These are phyloP conservation scores for Phymatocera aterrima DNA, from an alignment of 2,888 invertebrate genomes.

Conservation along the genomic window DNA sequence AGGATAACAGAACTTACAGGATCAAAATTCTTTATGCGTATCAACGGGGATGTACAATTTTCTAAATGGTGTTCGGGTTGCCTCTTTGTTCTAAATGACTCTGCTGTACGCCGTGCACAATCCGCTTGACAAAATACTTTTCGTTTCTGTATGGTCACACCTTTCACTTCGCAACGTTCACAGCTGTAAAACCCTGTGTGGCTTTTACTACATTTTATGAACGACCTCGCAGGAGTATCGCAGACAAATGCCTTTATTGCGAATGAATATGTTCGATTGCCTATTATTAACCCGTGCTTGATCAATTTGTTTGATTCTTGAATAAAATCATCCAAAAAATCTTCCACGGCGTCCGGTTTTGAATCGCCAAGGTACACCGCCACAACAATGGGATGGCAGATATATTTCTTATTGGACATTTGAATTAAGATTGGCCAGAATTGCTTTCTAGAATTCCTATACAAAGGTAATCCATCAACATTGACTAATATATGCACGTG, in stretches of 20 bases:
- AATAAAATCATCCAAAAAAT: slow-evolving; percentile 51
- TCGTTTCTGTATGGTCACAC: slow-evolving; percentile 48
- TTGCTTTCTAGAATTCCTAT: slow-evolving; percentile 39
- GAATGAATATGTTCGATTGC: slow-evolving; percentile 46
- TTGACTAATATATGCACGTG: slow-evolving; percentile 42
- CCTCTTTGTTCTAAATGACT: slow-evolving; percentile 49
- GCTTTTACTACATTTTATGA: slow-evolving; percentile 49
- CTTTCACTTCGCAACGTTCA: slow-evolving; percentile 49
- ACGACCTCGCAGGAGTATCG: slow-evolving; percentile 51
- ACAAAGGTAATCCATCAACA: slow-evolving; percentile 45
- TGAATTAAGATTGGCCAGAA: slow-evolving; percentile 48
- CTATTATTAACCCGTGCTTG: slow-evolving; percentile 41
- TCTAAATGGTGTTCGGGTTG: slow-evolving; percentile 49
- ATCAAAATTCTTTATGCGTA: neutral
- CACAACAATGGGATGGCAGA: slow-evolving; percentile 46
- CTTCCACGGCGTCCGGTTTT: slow-evolving; percentile 45
- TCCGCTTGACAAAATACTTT: slow-evolving; percentile 50
- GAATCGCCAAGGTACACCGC: slow-evolving; percentile 51
- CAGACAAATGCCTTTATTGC: slow-evolving; percentile 49
- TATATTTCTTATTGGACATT: slow-evolving; percentile 42
- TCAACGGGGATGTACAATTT: slow-evolving; percentile 32
- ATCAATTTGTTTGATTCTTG: slow-evolving; percentile 45
- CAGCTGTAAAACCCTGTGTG: slow-evolving; percentile 50
- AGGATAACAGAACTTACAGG: neutral
- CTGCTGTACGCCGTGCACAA: slow-evolving; percentile 46